A percentile compares a stretch with the other conserved stretches of the same genome.
These are phyloP conservation scores for Scaptomyza reducta DNA, from an alignment of 2,888 invertebrate genomes.

Conservation along the genomic window DNA sequence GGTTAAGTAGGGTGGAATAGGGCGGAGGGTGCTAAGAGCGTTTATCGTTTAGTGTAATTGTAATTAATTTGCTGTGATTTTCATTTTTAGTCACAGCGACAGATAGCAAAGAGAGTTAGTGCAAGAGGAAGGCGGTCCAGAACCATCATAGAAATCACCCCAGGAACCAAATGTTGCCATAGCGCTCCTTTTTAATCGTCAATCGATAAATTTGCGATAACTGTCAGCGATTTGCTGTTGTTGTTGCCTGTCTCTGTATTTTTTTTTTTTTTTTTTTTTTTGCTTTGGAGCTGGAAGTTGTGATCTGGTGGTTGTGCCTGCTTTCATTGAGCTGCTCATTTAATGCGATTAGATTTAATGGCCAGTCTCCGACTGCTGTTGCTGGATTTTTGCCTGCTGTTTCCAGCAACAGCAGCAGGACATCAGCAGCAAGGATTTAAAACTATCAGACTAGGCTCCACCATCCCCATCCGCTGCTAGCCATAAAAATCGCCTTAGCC, in stretches of 20 bases:
- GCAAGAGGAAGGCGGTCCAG: neutral
- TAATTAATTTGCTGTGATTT: slow-evolving; percentile 81
- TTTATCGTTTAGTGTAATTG: slow-evolving; percentile 74
- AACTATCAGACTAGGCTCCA: slow-evolving; percentile 56
- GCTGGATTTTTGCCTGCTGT: slow-evolving; percentile 33
- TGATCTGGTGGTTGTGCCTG: slow-evolving; percentile 44
- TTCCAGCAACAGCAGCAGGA: slow-evolving; percentile 40
- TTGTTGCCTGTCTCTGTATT: slow-evolving; percentile 19
- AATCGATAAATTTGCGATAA: slow-evolving; percentile 81
- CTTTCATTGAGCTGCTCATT: slow-evolving; percentile 59
- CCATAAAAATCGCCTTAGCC: slow-evolving; percentile 75
- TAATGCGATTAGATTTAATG: slow-evolving; percentile 82
- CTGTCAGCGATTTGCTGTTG: slow-evolving; percentile 57
- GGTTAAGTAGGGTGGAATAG: slow-evolving; percentile 1
- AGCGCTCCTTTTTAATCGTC: slow-evolving; percentile 62
- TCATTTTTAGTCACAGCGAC: slow-evolving; percentile 49
- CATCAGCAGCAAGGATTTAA: slow-evolving; percentile 56
- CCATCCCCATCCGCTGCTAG: slow-evolving; percentile 1
- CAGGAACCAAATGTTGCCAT: slow-evolving; percentile 41
- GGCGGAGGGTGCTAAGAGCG: slow-evolving; percentile 36
- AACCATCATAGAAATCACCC: slow-evolving; percentile 48
- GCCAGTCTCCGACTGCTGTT: slow-evolving; percentile 52
- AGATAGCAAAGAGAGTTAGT: neutral
- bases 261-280: slow-evolving; percentile 33
- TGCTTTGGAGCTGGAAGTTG: slow-evolving; percentile 2